A percentile compares a stretch with the other conserved stretches of the same genome.
Evolutionary conservation across 2,888 invertebrate species (phyloP).

Genomic region (Athetis lepigone): DNA sequence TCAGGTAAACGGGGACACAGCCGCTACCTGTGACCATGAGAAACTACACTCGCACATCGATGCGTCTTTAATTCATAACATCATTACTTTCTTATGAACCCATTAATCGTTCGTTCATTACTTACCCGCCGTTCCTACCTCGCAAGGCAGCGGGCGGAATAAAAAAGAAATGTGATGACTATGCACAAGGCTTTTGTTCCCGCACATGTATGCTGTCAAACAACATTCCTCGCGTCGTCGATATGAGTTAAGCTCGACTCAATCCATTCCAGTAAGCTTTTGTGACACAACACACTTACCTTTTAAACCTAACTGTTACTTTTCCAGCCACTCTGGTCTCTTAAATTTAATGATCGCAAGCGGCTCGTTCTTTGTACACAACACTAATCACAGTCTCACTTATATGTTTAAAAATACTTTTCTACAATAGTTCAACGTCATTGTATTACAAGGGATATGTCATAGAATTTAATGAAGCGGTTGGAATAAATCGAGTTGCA

Average conservation of each 20-base stretch:
- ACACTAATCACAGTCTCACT: slow-evolving; percentile 81
- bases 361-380: slow-evolving; percentile 75
- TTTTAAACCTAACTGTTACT: slow-evolving; percentile 89
- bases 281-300: slow-evolving; percentile 88
- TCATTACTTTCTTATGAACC: slow-evolving; percentile 58
- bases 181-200: slow-evolving; percentile 89
- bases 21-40: slow-evolving; percentile 85
- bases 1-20: slow-evolving; percentile 84
- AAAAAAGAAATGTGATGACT: slow-evolving; percentile 86
- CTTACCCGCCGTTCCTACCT: slow-evolving; percentile 66
- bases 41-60: slow-evolving; percentile 68
- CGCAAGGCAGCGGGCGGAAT: slow-evolving; percentile 80
- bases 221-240: slow-evolving; percentile 89
- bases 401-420: slow-evolving; percentile 70
- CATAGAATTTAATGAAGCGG: slow-evolving; percentile 73
- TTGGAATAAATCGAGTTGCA: slow-evolving; percentile 84
- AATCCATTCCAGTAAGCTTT: slow-evolving; percentile 85
- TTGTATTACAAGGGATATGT: slow-evolving; percentile 79
- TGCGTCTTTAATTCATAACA: slow-evolving; percentile 72
- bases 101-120: slow-evolving; percentile 58
- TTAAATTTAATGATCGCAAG: slow-evolving; percentile 74
- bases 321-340: slow-evolving; percentile 79
- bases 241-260: slow-evolving; percentile 88
- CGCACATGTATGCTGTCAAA: slow-evolving; percentile 89
- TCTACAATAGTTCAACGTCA: slow-evolving; percentile 79